These are phyloP conservation scores for Orthosia gracilis DNA, from an alignment of 2,888 invertebrate genomes.

Conservation along the genomic window DNA sequence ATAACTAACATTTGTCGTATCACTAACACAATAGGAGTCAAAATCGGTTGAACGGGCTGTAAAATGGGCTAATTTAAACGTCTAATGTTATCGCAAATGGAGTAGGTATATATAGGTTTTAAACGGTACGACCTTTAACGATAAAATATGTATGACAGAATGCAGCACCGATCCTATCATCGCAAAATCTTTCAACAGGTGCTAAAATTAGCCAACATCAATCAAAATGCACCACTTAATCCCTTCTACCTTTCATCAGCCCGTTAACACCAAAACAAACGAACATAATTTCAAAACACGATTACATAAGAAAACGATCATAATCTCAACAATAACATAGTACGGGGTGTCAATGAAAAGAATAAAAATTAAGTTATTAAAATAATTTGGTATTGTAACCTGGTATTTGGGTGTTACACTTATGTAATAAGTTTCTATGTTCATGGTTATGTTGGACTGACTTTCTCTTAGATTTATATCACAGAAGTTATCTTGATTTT, in stretches of 20 bases:
- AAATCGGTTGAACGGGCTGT: too few relatives aligned
- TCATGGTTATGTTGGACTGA: background rate
- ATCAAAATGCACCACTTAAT: constrained; percentile 6
- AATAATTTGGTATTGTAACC: constrained; percentile 61
- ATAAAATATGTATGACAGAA: too few relatives aligned
- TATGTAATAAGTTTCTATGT: constrained; percentile 40
- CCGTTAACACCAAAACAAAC: constrained; percentile 4
- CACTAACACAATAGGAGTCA: too few relatives aligned
- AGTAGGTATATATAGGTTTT: too few relatives aligned
- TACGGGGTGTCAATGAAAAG: constrained; percentile 38
- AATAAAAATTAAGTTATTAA: constrained; percentile 68
- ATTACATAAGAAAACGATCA: constrained; percentile 35
- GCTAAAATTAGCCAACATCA: constrained; percentile 27
- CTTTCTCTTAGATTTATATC: constrained; percentile 35
- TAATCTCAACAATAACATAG: constrained; percentile 37
- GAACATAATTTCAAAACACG: constrained; percentile 43
- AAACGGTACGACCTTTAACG: too few relatives aligned
- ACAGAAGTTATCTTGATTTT: background rate
- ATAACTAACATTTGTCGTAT: too few relatives aligned
- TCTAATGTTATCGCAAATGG: too few relatives aligned
- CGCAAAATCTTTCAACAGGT: too few relatives aligned
- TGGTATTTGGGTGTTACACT: constrained; percentile 37
- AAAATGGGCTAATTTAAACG: too few relatives aligned
- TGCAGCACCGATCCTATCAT: too few relatives aligned
- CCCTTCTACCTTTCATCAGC: constrained; percentile 20